Evolutionary conservation across 2,888 invertebrate species (phyloP).

Genomic region (Ecdyonurus torrentis): DNA sequence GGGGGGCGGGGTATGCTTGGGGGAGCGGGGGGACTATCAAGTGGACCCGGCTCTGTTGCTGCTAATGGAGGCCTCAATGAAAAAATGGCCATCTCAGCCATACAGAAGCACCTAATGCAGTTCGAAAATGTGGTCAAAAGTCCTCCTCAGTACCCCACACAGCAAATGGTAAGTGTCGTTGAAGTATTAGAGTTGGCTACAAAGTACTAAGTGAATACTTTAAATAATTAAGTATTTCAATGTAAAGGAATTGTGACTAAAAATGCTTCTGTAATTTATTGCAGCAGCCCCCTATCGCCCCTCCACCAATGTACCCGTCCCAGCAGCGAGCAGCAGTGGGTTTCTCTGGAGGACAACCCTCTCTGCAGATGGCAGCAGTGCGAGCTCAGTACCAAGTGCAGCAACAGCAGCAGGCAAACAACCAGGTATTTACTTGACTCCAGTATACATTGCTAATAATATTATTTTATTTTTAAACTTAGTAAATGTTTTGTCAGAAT

Average conservation of each 20-base stretch:
- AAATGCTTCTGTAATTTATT: too few relatives aligned
- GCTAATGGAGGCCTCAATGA: constrained; percentile 37
- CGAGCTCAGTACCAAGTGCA: constrained; percentile 17
- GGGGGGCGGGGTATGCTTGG: neutral
- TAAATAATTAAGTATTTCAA: too few relatives aligned
- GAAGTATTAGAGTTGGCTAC: too few relatives aligned
- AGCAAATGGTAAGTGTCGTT: constrained; percentile 23
- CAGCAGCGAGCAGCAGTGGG: constrained; percentile 3
- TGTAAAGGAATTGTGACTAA: too few relatives aligned
- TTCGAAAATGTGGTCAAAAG: constrained; percentile 53
- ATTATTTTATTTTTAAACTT: too few relatives aligned
- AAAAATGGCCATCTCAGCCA: constrained; percentile 72
- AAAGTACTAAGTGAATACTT: too few relatives aligned
- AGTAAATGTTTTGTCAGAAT: too few relatives aligned
- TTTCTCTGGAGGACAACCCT: constrained; percentile 6
- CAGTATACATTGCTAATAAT: neutral
- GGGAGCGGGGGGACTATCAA: neutral
- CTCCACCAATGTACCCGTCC: neutral
- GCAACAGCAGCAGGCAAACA: constrained; percentile 14
- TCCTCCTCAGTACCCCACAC: constrained; percentile 40
- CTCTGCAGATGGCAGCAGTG: constrained; percentile 19
- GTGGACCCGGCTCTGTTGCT: neutral
- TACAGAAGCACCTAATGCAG: constrained; percentile 80
- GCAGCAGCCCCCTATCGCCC: constrained; percentile 11
- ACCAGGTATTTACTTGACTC: constrained; percentile 18